These are phyloP conservation scores for Phaenicophaeus curvirostris DNA, from an alignment of 2,797 vertebrate genomes.

Conservation along the genomic window DNA sequence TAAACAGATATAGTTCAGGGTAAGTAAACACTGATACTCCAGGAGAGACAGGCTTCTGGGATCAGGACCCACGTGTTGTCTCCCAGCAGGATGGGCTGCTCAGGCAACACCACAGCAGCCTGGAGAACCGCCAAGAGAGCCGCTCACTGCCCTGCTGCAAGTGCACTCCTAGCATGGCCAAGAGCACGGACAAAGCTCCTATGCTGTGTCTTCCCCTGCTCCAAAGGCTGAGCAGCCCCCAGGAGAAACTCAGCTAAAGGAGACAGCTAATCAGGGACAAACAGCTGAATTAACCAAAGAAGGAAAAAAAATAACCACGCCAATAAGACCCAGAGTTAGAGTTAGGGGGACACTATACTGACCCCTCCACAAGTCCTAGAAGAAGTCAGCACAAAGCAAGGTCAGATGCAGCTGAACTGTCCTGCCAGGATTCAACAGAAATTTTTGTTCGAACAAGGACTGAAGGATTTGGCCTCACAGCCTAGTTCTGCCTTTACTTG, in stretches of 20 bases:
- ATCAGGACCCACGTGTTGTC: background rate
- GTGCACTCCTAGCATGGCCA: accelerated
- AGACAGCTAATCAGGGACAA: accelerated
- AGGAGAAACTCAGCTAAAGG: background rate
- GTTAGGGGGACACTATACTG: background rate
- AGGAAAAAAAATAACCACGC: background rate
- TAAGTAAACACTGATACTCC: background rate
- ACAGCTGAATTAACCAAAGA: background rate
- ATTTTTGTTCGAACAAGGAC: background rate
- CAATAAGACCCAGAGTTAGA: background rate
- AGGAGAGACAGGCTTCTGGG: background rate
- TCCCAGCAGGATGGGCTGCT: background rate
- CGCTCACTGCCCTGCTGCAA: background rate
- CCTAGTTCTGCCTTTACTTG: background rate
- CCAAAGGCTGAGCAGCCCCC: background rate
- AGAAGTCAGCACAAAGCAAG: background rate
- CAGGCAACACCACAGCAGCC: background rate
- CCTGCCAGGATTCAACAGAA: background rate
- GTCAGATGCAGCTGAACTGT: background rate
- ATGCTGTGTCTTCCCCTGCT: accelerated
- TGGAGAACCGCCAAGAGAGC: background rate
- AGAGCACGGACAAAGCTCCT: background rate
- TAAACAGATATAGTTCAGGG: background rate
- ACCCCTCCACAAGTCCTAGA: background rate
- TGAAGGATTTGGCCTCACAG: background rate